Base-by-base conservation (phyloP, 1,140 invertebrate genomes). In the Hypsibius dujardini region DNA sequence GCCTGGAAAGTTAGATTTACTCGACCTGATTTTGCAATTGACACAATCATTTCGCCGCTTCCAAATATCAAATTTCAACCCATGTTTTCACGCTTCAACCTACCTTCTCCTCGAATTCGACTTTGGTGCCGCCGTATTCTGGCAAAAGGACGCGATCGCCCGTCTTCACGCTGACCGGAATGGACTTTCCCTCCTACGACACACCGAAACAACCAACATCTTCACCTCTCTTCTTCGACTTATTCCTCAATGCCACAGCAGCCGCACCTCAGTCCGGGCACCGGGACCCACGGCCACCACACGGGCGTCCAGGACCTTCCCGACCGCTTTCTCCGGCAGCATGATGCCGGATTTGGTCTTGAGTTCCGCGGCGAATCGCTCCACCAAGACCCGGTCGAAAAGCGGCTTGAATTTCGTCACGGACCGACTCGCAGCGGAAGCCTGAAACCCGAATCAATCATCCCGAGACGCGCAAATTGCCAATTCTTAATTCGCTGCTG, bases 91-190 rank as follows among this genome's bases (percentile, higher is more conserved):
- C 28, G 28, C 28, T 28, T 28, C 28, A 59, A 7, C 46, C 42
- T 73, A 77, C 83, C 77, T 85, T 80, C 46, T 85, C 81, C 47
- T 85, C 82, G 2, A 86, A 72, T 50, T 79, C 75, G 46, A 85
- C 77, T 85, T 97, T 98, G 72, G 92, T 96, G 74, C 96, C 96
- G 73, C 96, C 96, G 81, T 95, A 99, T 83, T 99, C 96, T 0
- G 96, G 96, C 42, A 99, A 84, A 72, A 97, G 81, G 14, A 97
- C 92, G 74, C 86, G 85, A 79, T 99, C 96, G 59, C 96, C 96
- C 72, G 92, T 88, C 81, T 91, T 87, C 0, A 99, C 87, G 75
- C 85, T 82, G 1, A 88, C 77, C 70, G 92, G 87, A 76, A 95
- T 82, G 73, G 87, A 82, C 47, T 87, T 85, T 73, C 95, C 95